A percentile compares a stretch with the other conserved stretches of the same genome.
These are phyloP conservation scores for Masticophis lateralis DNA, from an alignment of 2,797 vertebrate genomes.

Conservation along the genomic window DNA sequence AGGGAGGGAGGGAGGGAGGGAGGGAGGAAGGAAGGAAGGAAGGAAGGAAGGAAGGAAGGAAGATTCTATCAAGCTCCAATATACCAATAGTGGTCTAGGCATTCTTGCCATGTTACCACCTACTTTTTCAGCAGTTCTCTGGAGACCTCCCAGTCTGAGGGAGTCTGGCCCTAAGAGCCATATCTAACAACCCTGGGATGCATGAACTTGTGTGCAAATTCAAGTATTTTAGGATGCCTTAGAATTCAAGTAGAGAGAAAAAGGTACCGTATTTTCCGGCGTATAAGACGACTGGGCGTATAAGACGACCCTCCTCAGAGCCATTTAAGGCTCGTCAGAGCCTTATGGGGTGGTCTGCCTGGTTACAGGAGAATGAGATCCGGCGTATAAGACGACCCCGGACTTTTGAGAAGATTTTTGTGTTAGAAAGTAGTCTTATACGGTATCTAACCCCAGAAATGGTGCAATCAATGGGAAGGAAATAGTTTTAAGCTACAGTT, in stretches of 20 bases:
- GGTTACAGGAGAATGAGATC: too few relatives aligned
- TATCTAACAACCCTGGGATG: background rate
- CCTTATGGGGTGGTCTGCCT: too few relatives aligned
- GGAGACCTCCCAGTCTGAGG: background rate
- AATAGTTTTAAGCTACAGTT: background rate
- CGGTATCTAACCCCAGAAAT: background rate
- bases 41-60: fast-evolving
- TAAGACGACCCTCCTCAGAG: too few relatives aligned
- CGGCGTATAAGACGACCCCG: too few relatives aligned
- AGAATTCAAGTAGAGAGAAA: background rate
- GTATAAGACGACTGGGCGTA: too few relatives aligned
- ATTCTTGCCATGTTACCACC: background rate
- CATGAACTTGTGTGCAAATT: background rate
- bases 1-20: fast-evolving
- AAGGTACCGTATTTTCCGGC: too few relatives aligned
- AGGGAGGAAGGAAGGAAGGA: too few relatives aligned
- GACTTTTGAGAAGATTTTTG: too few relatives aligned
- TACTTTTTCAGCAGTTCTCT: background rate
- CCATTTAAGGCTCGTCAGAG: too few relatives aligned
- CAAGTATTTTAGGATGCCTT: background rate
- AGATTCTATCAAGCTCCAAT: background rate
- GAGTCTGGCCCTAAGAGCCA: background rate
- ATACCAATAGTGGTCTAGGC: background rate
- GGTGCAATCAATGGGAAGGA: background rate
- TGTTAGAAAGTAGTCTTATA: too few relatives aligned